phyloP scores from a whole-genome alignment of 2,797 vertebrate species.

The Sciurus vulgaris region DNA sequence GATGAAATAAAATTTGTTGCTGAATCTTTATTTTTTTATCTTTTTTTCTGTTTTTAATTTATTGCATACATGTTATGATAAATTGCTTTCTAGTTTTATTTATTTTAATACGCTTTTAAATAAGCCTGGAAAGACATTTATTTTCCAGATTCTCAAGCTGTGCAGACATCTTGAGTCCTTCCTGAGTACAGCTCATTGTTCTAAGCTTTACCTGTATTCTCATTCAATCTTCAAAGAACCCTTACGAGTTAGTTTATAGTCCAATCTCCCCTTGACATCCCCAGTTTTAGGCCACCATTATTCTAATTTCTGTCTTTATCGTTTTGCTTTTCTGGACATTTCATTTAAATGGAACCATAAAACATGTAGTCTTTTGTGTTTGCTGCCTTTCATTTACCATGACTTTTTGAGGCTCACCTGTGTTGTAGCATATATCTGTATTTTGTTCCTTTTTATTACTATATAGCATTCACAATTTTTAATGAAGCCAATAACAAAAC shows the following conservation, averaged over 20 bases:
- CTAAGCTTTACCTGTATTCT: conserved; percentile 54
- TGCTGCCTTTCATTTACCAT: conserved; percentile 13
- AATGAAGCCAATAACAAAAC: conserved; percentile 13
- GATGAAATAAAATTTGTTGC: conserved; percentile 58
- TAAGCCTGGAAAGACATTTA: conserved; percentile 35
- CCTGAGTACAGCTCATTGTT: neutral
- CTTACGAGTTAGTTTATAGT: conserved; percentile 7
- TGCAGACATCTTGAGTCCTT: neutral
- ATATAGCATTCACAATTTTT: conserved; percentile 39
- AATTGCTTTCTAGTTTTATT: conserved; percentile 8
- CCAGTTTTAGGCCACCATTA: neutral
- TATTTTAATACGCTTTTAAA: neutral
- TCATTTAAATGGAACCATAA: neutral
- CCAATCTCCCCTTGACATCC: neutral
- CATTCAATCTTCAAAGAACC: conserved; percentile 48
- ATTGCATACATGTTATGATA: neutral
- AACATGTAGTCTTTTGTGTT: neutral
- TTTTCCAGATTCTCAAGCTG: conserved; percentile 43
- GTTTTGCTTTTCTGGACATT: conserved; percentile 13
- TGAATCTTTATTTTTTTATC: conserved; percentile 62
- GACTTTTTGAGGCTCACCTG: neutral
- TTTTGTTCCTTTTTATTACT: conserved; percentile 50
- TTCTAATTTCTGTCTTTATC: conserved; percentile 4
- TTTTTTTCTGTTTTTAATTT: conserved; percentile 53
- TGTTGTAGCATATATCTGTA: conserved; percentile 31